Percentiles rank a stretch among this genome's conserved stretches.
phyloP scores from a whole-genome alignment of 2,888 invertebrate genomes.

The Ectropis crepuscularia region DNA sequence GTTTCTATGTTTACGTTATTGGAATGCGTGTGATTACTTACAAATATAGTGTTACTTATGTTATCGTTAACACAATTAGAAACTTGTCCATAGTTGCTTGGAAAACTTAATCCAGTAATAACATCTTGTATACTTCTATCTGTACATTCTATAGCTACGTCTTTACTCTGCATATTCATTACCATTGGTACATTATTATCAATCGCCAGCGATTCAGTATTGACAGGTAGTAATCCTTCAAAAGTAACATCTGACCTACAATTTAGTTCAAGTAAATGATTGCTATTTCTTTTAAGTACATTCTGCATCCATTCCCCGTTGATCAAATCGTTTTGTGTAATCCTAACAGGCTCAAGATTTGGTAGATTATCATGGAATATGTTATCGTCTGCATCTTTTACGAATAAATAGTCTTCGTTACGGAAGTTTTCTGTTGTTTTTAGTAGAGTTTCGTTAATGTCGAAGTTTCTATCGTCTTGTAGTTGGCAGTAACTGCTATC shows the following conservation, averaged over 20 bases:
- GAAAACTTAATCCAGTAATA: neutral
- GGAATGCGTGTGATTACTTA: neutral
- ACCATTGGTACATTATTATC: neutral
- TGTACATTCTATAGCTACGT: slow-evolving; percentile 1
- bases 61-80: slow-evolving; percentile 9
- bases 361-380: slow-evolving; percentile 19
- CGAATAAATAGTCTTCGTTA: slow-evolving; percentile 33
- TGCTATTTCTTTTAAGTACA: neutral
- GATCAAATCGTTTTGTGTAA: slow-evolving; percentile 26
- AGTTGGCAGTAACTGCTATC: slow-evolving; percentile 33
- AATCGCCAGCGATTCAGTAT: neutral
- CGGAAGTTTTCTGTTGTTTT: slow-evolving; percentile 23
- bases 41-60: slow-evolving; percentile 14
- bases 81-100: slow-evolving; percentile 1
- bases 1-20: neutral
- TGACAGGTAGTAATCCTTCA: neutral
- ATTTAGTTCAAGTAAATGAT: slow-evolving; percentile 13
- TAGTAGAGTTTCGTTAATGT: slow-evolving; percentile 32
- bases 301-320: slow-evolving; percentile 25
- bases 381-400: slow-evolving; percentile 26
- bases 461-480: slow-evolving; percentile 34
- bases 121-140: slow-evolving; percentile 4
- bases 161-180: neutral
- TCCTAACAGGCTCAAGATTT: slow-evolving; percentile 18
- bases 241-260: slow-evolving; percentile 8